These are phyloP conservation scores for Enteromius afrohamiltoni DNA, from an alignment of 2,797 vertebrate species.

Conservation along the genomic window DNA sequence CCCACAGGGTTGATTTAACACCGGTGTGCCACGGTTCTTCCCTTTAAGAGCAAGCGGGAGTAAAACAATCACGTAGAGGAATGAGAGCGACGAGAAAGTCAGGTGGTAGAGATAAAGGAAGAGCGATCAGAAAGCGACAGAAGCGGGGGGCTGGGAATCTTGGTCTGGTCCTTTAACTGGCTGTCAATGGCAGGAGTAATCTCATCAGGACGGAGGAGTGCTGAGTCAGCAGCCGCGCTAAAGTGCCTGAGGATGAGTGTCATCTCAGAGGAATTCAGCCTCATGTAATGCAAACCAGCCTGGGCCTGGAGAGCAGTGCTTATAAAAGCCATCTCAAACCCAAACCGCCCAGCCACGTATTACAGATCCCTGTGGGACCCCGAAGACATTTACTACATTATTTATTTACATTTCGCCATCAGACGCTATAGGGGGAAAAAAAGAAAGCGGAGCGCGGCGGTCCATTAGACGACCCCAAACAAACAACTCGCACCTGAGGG, in stretches of 20 bases:
- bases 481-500: slow-evolving; percentile 43
- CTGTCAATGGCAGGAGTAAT: slow-evolving; percentile 92
- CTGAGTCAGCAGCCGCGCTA: slow-evolving; percentile 89
- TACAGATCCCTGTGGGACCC: slow-evolving; percentile 50
- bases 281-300: slow-evolving; percentile 94
- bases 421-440: slow-evolving; percentile 13
- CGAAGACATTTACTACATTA: slow-evolving; percentile 61
- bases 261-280: slow-evolving; percentile 90
- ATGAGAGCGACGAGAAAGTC: slow-evolving; percentile 37
- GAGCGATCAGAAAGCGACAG: slow-evolving; percentile 17
- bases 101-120: slow-evolving; percentile 8
- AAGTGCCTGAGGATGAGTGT: slow-evolving; percentile 92
- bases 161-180: slow-evolving; percentile 79
- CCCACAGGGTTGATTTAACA: not conserved
- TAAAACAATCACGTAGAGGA: not conserved
- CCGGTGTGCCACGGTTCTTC: not conserved
- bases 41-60: not conserved
- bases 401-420: slow-evolving; percentile 62
- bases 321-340: slow-evolving; percentile 64
- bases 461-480: slow-evolving; percentile 52
- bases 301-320: slow-evolving; percentile 74
- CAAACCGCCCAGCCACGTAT: slow-evolving; percentile 27
- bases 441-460: slow-evolving; percentile 12
- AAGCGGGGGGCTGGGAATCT: slow-evolving; percentile 72
- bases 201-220: slow-evolving; percentile 88